Evolutionary conservation across 2,113 vertebrate genomes (phyloP).

Genomic region (Ploceus nigricollis): DNA sequence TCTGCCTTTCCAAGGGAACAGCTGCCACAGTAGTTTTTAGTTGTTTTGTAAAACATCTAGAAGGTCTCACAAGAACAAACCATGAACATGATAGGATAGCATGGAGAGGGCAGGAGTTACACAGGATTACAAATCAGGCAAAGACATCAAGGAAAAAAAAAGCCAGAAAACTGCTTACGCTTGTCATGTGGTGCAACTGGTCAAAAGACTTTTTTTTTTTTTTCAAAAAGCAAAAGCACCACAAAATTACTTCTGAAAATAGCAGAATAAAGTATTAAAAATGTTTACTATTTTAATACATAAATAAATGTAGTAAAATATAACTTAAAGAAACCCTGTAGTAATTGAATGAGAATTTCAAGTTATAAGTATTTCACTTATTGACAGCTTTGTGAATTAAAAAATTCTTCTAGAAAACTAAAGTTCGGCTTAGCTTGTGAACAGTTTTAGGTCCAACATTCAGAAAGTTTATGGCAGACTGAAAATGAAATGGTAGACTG

Average conservation of each 20-base stretch:
- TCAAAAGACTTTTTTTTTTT: background rate
- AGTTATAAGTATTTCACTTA: background rate
- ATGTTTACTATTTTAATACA: background rate
- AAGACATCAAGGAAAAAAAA: background rate
- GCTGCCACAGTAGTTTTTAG: background rate
- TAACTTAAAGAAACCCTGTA: background rate
- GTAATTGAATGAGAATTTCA: background rate
- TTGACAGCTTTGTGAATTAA: background rate
- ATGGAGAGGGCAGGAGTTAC: background rate
- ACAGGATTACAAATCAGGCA: background rate
- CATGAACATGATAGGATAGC: background rate
- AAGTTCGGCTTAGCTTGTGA: background rate
- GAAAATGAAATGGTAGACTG: background rate
- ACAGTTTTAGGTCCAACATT: background rate
- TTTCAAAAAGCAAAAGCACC: background rate
- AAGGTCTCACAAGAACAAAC: background rate
- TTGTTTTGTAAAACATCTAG: background rate
- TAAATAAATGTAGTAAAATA: background rate
- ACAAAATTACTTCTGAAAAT: background rate
- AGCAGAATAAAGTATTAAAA: background rate
- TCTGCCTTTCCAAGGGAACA: background rate
- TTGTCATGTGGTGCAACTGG: background rate
- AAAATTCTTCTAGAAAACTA: background rate
- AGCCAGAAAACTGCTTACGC: background rate
- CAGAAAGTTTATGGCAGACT: background rate